These are phyloP conservation scores for Meriones psammophilus DNA, from an alignment of 2,797 vertebrate genomes.

Conservation along the genomic window DNA sequence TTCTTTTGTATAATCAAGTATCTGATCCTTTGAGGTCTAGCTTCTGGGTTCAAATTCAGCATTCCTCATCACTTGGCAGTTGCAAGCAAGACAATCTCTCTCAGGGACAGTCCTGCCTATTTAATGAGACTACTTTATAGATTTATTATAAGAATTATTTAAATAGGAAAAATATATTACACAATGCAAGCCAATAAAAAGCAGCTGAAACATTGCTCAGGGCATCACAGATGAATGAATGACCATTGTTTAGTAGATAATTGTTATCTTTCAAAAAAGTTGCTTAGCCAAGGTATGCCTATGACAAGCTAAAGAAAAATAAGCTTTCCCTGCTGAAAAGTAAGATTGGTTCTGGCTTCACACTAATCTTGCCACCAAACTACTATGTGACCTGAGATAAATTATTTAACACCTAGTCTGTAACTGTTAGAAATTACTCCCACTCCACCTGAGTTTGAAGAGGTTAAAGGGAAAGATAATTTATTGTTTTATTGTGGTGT, in stretches of 20 bases:
- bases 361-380: neutral
- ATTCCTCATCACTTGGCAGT: neutral
- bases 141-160: neutral
- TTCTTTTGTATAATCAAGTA: neutral
- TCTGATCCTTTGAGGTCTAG: neutral
- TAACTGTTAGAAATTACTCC: neutral
- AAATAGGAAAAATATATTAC: slow-evolving; percentile 7
- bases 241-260: neutral
- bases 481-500: neutral
- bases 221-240: neutral
- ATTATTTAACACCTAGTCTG: neutral
- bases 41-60: neutral
- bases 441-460: neutral
- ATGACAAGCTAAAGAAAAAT: neutral
- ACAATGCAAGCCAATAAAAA: neutral
- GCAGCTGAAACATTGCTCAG: neutral
- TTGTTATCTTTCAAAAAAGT: slow-evolving; percentile 37
- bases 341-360: neutral
- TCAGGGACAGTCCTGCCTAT: neutral
- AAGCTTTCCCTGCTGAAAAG: neutral
- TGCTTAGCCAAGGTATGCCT: slow-evolving; percentile 2
- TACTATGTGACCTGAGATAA: neutral
- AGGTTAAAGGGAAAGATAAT: neutral
- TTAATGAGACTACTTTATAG: slow-evolving; percentile 13
- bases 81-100: neutral